Conservation (phyloP, 2,888 invertebrate genomes). For the Melitaea athalia region DNA sequence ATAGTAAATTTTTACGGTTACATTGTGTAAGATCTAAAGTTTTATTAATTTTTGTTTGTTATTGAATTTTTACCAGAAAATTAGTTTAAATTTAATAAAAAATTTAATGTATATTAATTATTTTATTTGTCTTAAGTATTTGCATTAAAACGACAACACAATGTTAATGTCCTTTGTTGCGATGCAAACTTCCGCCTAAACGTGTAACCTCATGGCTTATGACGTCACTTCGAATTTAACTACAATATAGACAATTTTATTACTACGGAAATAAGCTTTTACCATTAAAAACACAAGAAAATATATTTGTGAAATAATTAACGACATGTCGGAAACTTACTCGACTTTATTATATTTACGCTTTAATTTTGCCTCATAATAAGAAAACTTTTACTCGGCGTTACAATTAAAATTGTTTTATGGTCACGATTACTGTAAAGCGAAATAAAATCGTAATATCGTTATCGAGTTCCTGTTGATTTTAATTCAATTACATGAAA, state of each 20-base stretch:
- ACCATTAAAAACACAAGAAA: conserved; percentile 18
- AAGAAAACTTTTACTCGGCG: background rate
- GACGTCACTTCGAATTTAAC: conserved; percentile 46
- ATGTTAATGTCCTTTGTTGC: conserved; percentile 48
- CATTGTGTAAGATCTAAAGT: background rate
- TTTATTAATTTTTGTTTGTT: too few relatives aligned
- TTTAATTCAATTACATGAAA: background rate
- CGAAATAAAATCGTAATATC: background rate
- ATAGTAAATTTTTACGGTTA: background rate
- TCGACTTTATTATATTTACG: conserved; percentile 15
- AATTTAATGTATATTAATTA: background rate
- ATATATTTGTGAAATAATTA: conserved; percentile 5
- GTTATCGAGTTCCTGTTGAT: background rate
- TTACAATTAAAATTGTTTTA: background rate
- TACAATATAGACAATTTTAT: conserved; percentile 41
- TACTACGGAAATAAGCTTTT: conserved; percentile 48
- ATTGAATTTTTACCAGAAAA: too few relatives aligned
- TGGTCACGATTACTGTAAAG: background rate
- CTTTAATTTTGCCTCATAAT: conserved; percentile 14
- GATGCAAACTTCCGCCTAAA: conserved; percentile 52
- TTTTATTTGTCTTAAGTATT: background rate
- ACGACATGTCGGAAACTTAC: conserved; percentile 19
- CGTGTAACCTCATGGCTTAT: conserved; percentile 45
- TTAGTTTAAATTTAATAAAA: too few relatives aligned
- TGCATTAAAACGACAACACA: conserved; percentile 15